phyloP scores from a whole-genome alignment of 2,113 vertebrate species.

The human region DNA sequence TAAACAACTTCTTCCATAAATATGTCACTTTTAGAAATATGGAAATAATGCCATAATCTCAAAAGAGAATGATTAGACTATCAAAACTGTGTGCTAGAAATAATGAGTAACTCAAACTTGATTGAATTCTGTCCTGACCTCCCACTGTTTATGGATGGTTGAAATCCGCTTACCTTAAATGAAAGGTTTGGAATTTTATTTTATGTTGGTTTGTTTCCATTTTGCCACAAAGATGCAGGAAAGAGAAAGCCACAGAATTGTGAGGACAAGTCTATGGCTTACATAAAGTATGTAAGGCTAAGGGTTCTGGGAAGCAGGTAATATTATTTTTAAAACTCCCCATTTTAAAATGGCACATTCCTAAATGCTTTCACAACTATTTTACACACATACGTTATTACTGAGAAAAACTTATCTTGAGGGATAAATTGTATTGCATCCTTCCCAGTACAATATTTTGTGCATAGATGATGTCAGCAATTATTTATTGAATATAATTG shows the following conservation, averaged over 20 bases:
- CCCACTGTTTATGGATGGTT: background rate
- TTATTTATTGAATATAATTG: background rate
- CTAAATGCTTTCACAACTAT: background rate
- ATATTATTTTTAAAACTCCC: background rate
- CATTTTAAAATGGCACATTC: background rate
- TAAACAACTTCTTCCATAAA: slow-evolving; percentile 58
- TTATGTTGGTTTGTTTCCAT: background rate
- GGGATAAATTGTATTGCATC: background rate
- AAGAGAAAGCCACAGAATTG: background rate
- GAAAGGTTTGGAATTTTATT: background rate
- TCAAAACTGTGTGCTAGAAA: background rate
- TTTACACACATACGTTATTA: background rate
- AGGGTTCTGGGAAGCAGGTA: background rate
- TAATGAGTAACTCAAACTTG: background rate
- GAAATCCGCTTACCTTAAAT: background rate
- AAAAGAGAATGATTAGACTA: background rate
- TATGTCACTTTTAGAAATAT: background rate
- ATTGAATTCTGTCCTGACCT: background rate
- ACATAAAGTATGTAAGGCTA: background rate
- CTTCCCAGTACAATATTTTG: background rate
- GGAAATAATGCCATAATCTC: background rate
- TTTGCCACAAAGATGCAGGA: background rate
- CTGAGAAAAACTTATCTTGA: background rate
- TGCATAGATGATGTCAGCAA: background rate
- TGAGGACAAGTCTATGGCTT: background rate